Base-by-base conservation (phyloP, 2,797 vertebrate species). In the Vireo griseus region DNA sequence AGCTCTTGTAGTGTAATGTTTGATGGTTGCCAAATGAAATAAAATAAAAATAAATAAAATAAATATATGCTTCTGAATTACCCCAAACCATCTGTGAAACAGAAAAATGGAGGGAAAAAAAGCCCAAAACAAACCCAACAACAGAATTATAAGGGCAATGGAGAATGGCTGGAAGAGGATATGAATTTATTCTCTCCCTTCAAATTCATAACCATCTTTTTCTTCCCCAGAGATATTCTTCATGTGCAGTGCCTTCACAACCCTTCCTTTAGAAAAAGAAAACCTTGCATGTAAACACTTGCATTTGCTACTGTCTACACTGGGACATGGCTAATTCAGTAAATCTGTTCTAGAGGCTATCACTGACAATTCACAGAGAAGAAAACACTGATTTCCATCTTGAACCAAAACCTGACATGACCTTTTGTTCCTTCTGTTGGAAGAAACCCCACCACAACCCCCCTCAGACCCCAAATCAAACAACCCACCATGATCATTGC, bases 181-280 rank as follows among this genome's bases (percentile, higher is more conserved):
- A 74, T 9, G 9, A 84, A 47, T 57, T 62, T 24, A 58, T 90
- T 86, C 22, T 65, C 31, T 77, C 29, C 24, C 58, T 91, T 92
- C 72, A 77, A 75, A 88, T 90, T 83, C 68, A 91, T 55, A 90
- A 55, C n/a, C 13, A 21, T 69, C 16, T 47, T 79, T 95, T 90
- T 68, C 52, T 72, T 89, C 79, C 50, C 35, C 54, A 58, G 84
- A 83, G 47, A 69, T 58, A 83, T 44, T 42, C 61, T 61, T 96
- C 47, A 58, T 31, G 31, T 68, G 44, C 42, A 72, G 40, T 45
- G 29, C 28, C 39, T 87, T 77, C 51, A 68, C 39, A 90, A 74
- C 9, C 44, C 88, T 91, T 95, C 50, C 54, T 74, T 66, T 54
- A 62, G 54, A 72, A 80, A 93, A 92, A 91, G 21, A 83, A 94